Evolutionary conservation across 2,113 vertebrate genomes (phyloP), one percentile per base, ranked within the genome.

Genomic region (Xenus cinereus): DNA sequence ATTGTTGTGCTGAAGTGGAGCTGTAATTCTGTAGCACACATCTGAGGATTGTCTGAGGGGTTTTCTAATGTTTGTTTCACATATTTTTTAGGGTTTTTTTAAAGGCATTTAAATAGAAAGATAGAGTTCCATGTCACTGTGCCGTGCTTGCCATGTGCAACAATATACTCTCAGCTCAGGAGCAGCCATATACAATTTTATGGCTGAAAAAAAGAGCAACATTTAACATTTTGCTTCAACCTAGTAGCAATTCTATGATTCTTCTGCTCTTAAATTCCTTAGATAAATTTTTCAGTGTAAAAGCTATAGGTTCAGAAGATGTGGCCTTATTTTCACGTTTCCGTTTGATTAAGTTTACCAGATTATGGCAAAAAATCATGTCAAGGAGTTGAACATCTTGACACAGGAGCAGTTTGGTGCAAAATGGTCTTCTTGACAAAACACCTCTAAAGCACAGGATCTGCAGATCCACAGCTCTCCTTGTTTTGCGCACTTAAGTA

Each of bases 111-210:
- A 59, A 62, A 41, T 17, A 77, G 51, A 72, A 77, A 76, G 19
- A 37, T 24, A 83, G 7, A 6, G 73, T 86, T 83, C 60, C 46
- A n/a, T 0, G 0, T 4, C 21, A 37, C 46, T 21, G 2, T 62
- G n/a, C 33, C 71, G 41, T 71, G 18, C 39, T 72, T 68, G 23
- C 8, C 20, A 32, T 0, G 1, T 68, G 24, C 56, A 71, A 62
- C 6, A 72, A 35, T 62, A 48, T 11, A 17, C 8, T 41, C 22
- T 73, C 27, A 62, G 14, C 3, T 82, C 26, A 54, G 74, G 4
- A 91, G 19, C 19, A 66, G 23, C 4, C 18, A 37, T 28, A 10
- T 41, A 46, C 60, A 7, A 64, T 27, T 60, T 57, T 66, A 28
- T 57, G 8, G 10, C 32, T 62, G 63, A 79, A 50, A 73, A 79